Conservation (phyloP, 2,113 vertebrate species). For the Fregetta grallaria region DNA sequence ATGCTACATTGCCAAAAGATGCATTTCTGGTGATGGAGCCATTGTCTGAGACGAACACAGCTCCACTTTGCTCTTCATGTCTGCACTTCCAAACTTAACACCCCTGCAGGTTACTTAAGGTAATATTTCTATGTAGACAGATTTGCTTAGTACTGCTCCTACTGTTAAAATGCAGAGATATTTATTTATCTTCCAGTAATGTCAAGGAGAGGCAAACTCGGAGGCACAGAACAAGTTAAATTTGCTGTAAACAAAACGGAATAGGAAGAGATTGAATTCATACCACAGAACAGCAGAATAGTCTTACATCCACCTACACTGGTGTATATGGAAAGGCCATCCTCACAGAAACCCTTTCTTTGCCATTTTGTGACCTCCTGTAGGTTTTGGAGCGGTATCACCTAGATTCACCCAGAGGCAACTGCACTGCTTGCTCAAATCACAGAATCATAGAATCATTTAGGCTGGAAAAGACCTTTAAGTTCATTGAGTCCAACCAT, state of each 20-base stretch:
- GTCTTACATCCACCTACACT: not conserved
- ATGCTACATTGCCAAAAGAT: fast-evolving
- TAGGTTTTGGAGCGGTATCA: not conserved
- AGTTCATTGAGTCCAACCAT: not conserved
- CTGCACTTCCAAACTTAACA: not conserved
- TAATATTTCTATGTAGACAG: not conserved
- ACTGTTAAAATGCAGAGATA: not conserved
- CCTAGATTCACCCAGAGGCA: not conserved
- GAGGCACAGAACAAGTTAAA: not conserved
- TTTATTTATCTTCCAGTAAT: not conserved
- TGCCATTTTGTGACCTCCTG: not conserved
- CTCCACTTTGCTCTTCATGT: not conserved
- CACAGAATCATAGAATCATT: not conserved
- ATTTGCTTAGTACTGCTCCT: not conserved
- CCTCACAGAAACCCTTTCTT: not conserved
- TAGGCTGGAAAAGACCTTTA: not conserved
- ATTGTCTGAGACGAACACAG: not conserved
- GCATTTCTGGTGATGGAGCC: not conserved
- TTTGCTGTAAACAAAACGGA: not conserved
- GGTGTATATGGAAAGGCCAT: not conserved
- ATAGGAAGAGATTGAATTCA: not conserved
- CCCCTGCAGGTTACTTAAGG: too few species aligned
- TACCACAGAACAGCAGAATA: not conserved
- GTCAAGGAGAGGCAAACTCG: not conserved
- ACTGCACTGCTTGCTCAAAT: fast-evolving